Evolutionary conservation across 2,888 invertebrate genomes (phyloP).

Genomic region (Podabrus alpinus): DNA sequence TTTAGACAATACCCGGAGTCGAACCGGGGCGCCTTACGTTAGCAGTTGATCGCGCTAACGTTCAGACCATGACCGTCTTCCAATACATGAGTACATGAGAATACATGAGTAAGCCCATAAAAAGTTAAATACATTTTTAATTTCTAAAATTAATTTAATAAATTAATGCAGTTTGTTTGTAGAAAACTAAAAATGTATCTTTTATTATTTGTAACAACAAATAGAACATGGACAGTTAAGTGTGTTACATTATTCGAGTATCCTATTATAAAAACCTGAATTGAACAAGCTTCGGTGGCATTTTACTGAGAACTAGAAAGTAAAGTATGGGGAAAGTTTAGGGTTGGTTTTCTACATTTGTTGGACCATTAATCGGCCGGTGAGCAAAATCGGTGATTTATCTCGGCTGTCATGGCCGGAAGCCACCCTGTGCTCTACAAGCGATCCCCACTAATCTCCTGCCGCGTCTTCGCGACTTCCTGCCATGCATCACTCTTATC

Average conservation of each 20-base stretch:
- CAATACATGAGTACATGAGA: too few relatives aligned
- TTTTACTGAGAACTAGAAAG: not conserved
- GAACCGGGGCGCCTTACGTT: too few relatives aligned
- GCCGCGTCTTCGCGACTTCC: conserved; percentile 56
- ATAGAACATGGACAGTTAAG: not conserved
- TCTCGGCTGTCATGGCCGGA: conserved; percentile 54
- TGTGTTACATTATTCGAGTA: not conserved
- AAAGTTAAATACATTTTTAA: too few relatives aligned
- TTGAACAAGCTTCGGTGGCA: not conserved
- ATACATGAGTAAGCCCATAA: too few relatives aligned
- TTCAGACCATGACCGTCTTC: too few relatives aligned
- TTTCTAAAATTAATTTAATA: too few relatives aligned
- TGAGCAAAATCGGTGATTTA: conserved; percentile 51
- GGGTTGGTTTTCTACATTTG: conserved; percentile 57
- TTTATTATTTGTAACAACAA: not conserved
- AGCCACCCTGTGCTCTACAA: conserved; percentile 55
- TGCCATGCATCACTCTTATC: conserved; percentile 55
- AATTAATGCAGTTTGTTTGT: not conserved
- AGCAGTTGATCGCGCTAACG: too few relatives aligned
- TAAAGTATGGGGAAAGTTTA: conserved; percentile 44
- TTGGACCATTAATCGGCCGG: conserved; percentile 54
- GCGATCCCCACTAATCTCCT: conserved; percentile 55
- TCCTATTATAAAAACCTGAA: not conserved
- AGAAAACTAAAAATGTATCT: not conserved
- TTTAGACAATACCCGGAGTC: too few relatives aligned